Percentiles rank a stretch among this genome's conserved stretches.
Conservation (phyloP, 2,797 vertebrate species). For the Oryzias sinensis region DNA sequence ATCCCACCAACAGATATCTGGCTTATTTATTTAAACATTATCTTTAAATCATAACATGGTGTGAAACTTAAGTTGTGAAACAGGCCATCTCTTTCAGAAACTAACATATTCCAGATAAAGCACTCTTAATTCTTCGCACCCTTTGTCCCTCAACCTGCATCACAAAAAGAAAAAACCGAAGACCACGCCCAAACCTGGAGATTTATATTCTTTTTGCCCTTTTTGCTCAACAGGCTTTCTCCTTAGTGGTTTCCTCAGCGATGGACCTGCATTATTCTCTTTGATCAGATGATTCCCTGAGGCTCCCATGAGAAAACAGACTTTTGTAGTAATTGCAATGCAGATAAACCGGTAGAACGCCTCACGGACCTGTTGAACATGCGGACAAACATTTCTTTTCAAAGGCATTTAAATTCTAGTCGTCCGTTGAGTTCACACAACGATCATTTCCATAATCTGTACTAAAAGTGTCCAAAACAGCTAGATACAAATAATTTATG, state of each 20-base stretch:
- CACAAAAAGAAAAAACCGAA: constrained; percentile 27
- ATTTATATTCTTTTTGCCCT: constrained; percentile 63
- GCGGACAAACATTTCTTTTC: background rate
- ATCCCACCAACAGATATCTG: background rate
- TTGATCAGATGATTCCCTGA: constrained; percentile 66
- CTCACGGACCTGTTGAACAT: no score
- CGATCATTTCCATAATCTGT: no score
- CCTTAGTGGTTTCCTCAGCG: constrained; percentile 38
- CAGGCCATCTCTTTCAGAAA: constrained; percentile 20
- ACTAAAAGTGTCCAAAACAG: no score
- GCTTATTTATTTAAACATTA: background rate
- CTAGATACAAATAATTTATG: no score
- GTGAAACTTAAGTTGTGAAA: constrained; percentile 3
- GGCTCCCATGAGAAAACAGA: constrained; percentile 31
- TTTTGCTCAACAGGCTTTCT: constrained; percentile 41
- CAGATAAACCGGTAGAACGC: no score
- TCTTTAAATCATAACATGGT: background rate
- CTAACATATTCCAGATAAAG: constrained; percentile 2
- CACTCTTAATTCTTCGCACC: background rate
- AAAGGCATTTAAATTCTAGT: background rate
- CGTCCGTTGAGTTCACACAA: no score
- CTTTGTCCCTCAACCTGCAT: constrained; percentile 8
- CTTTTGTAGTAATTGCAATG: constrained; percentile 21
- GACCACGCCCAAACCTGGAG: constrained; percentile 43
- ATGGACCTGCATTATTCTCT: constrained; percentile 75